Conservation (phyloP, 2,888 invertebrate species). For the Pandemis heparana region DNA sequence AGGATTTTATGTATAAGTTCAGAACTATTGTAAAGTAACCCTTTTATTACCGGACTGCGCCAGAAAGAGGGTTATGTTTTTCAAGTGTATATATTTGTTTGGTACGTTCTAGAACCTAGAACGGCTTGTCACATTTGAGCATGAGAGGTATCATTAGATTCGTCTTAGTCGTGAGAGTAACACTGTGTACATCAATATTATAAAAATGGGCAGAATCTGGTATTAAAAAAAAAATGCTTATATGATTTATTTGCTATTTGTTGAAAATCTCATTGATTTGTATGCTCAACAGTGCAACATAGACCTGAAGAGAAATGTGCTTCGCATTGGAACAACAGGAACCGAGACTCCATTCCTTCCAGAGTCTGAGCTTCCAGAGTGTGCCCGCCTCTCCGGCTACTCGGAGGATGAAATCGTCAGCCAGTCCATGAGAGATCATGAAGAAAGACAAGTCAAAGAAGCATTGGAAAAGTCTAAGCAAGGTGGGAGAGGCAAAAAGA, state of each 20-base stretch:
- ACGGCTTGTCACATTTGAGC: too few relatives aligned
- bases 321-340: slow-evolving; percentile 97
- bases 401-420: slow-evolving; percentile 87
- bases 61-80: too few relatives aligned
- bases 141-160: too few relatives aligned
- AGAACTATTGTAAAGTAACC: too few relatives aligned
- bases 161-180: too few relatives aligned
- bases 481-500: slow-evolving; percentile 79
- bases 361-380: slow-evolving; percentile 88
- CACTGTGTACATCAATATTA: too few relatives aligned
- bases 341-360: slow-evolving; percentile 95
- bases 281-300: slow-evolving; percentile 90
- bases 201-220: too few relatives aligned
- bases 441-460: slow-evolving; percentile 89
- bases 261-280: neutral
- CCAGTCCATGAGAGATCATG: slow-evolving; percentile 82
- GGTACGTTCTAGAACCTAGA: too few relatives aligned
- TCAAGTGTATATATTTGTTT: too few relatives aligned
- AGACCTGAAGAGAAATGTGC: slow-evolving; percentile 94
- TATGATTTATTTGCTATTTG: neutral
- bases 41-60: too few relatives aligned
- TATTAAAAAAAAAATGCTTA: too few relatives aligned
- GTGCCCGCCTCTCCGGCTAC: slow-evolving; percentile 91
- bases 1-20: neutral
- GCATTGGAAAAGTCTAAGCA: slow-evolving; percentile 90